Evolutionary conservation across 1,140 invertebrate species (phyloP), one percentile per base, ranked within the genome.

Genomic region (Batillaria attramentaria): DNA sequence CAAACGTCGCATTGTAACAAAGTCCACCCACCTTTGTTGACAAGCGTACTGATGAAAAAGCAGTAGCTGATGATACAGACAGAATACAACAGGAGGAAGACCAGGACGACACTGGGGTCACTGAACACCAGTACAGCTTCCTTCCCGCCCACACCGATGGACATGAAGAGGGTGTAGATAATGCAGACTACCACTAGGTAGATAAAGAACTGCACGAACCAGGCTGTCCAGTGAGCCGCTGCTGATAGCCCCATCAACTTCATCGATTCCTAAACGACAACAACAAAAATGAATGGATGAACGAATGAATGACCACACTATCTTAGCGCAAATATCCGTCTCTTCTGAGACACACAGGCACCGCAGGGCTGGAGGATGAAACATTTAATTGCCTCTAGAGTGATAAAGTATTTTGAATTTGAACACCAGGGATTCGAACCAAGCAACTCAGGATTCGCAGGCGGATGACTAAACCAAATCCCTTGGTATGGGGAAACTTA

Each of bases 161-260:
- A 86, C 39, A 91, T 88, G 86, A 90, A 82, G 33, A 93, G 78
- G 4, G 92, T 92, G 74, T 94, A 90, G 24, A 94, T 87, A 18
- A 91, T 81, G 10, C 93, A 89, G 0, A 92, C 93, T 73, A 95
- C 92, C 1, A 94, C 79, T 1, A 96, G 90, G 85, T 95, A 94
- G 1, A 94, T 89, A 83, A 96, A 94, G 72, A 94, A 94, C 85
- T 96, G 95, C 39, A 95, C 89, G 87, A 96, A 96, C 95, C 96
- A 96, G 1, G 95, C 95, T 3, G 93, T 88, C 95, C 95, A 96
- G 85, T 97, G 95, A 33, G 97, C 84, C 94, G 94, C 96, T 79
- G 94, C 95, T 28, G 93, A 93, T 24, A 97, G 88, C 3, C 96
- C 96, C 95, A 97, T 97, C 87, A 96, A 95, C 89, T 95, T 96